phyloP scores from a whole-genome alignment of 2,888 invertebrate genomes.

The Halictus ligatus region DNA sequence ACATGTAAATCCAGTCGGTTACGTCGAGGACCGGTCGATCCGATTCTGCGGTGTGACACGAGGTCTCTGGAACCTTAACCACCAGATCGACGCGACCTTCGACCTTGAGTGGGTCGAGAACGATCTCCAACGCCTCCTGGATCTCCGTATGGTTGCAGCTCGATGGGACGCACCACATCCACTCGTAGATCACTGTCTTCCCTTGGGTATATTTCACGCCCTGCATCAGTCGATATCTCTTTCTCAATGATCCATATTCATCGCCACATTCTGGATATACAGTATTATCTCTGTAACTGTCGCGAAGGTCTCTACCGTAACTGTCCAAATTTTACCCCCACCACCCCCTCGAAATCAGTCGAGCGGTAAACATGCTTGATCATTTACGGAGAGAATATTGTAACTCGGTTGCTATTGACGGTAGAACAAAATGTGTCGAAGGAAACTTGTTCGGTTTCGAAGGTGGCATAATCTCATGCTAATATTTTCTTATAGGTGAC shows the following conservation, averaged over 20 bases:
- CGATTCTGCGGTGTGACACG: constrained; percentile 73
- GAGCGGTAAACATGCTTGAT: too few species aligned
- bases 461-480: too few species aligned
- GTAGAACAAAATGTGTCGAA: too few species aligned
- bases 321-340: too few species aligned
- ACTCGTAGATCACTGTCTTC: constrained; percentile 64
- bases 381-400: too few species aligned
- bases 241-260: background rate
- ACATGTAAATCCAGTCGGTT: constrained; percentile 79
- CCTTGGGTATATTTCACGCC: constrained; percentile 57
- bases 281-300: too few species aligned
- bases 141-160: constrained; percentile 77
- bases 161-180: constrained; percentile 82
- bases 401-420: too few species aligned
- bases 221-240: constrained; percentile 27
- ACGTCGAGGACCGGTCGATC: constrained; percentile 64
- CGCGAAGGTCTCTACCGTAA: too few species aligned
- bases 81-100: constrained; percentile 73
- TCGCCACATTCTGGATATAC: too few species aligned
- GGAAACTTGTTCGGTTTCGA: too few species aligned
- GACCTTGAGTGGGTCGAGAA: constrained; percentile 74
- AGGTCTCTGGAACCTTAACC: constrained; percentile 69
- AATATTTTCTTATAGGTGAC: too few species aligned
- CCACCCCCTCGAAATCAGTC: too few species aligned
- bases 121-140: constrained; percentile 71